Base-by-base conservation (phyloP, 2,888 invertebrate species). In the Pheosia tremula region DNA sequence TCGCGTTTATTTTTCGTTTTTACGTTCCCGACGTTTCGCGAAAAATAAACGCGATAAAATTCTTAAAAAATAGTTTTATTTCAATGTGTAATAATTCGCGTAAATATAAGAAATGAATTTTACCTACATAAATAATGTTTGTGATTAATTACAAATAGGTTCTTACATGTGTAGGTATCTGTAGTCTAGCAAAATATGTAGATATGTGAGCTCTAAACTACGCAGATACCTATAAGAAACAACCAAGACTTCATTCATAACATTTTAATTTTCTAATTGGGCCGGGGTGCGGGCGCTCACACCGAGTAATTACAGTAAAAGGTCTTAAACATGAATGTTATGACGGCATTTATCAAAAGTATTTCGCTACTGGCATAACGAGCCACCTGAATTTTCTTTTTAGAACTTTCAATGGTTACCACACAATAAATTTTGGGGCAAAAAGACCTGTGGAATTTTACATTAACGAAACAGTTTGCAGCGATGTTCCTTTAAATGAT, bases 331-430 rank as follows among this genome's bases (percentile, higher is more conserved):
- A 88, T 85, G 86, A 90, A 92, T 91, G 87, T 93, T 93, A 93
- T 93, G 91, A 93, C 89, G 90, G 90, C 84, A 90, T 85, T 93
- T 93, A 92, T 93, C 87, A 92, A 92, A 91, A 90, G 91, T 90
- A 89, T 89, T 90, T 85, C 84, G 74, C 81, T 83, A 79, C 80
- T 82, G 79, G 82, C 82, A 85, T 74, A 82, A 83, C 82, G 82
- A 85, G 78, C 79, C 80, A 80, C 81, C 85, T 78, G 82, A 81
- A 80, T 82, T 83, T 85, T 84, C 83, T 83, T 87, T 88, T 80
- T 79, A 78, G 79, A 72, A 75, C 63, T 71, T 75, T 89, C 84
- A 89, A 90, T 88, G 86, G 82, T 83, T 72, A 87, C 91, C 91
- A 84, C 90, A 91, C 87, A 90, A 89, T 86, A 85, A 88, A 86